A percentile compares a stretch with the other conserved stretches of the same genome.
phyloP scores from a whole-genome alignment of 2,797 vertebrate species.

The Centroberyx gerrardi region DNA sequence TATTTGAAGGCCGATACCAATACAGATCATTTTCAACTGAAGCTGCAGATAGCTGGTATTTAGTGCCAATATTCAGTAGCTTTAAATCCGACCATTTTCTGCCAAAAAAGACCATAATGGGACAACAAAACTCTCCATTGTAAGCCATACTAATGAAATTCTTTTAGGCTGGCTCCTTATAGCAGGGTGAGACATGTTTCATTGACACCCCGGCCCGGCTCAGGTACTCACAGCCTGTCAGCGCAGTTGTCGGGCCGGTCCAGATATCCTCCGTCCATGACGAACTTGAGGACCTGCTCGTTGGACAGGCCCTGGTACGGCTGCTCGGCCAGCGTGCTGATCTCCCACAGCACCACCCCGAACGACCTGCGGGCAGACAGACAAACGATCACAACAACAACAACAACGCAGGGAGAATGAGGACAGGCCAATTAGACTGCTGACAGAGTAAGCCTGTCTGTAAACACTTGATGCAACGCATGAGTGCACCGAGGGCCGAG shows the following conservation, averaged over 20 bases:
- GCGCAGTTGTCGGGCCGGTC: conserved; percentile 95
- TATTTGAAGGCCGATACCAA: not conserved
- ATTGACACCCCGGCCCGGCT: too few species aligned
- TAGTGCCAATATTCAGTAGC: too few species aligned
- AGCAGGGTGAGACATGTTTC: too few species aligned
- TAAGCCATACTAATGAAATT: too few species aligned
- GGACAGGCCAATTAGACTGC: conserved; percentile 54
- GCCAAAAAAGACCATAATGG: too few species aligned
- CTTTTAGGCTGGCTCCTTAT: too few species aligned
- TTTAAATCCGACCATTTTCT: too few species aligned
- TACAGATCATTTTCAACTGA: not conserved
- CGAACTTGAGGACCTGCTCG: conserved; percentile 97
- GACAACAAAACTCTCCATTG: too few species aligned
- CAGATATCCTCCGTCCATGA: conserved; percentile 96
- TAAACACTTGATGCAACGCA: conserved; percentile 39
- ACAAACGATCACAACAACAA: conserved; percentile 34
- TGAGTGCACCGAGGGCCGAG: conserved; percentile 21
- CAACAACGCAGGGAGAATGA: conserved; percentile 31
- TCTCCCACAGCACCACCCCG: conserved; percentile 98
- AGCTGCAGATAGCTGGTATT: too few species aligned
- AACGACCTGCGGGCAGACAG: conserved; percentile 89
- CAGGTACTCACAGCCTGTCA: conserved; percentile 91
- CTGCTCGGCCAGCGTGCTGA: conserved; percentile 96
- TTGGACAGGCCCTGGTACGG: conserved; percentile 98
- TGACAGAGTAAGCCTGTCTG: conserved; percentile 35